Percentiles rank a stretch among this genome's conserved stretches.
phyloP scores from a whole-genome alignment of 1,140 invertebrate species.

The Hermetia illucens region DNA sequence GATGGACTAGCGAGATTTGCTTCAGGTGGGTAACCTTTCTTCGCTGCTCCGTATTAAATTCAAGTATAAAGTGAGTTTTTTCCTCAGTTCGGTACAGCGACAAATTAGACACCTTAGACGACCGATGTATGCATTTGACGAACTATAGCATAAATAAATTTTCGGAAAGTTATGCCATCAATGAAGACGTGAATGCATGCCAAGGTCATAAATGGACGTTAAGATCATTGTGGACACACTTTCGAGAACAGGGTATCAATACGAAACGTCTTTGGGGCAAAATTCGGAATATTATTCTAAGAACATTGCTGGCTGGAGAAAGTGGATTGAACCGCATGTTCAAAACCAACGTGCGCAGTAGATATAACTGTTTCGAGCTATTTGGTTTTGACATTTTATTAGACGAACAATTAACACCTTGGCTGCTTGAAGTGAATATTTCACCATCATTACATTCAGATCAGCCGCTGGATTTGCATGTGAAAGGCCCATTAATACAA shows the following conservation, averaged over 20 bases:
- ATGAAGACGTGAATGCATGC: constrained; percentile 70
- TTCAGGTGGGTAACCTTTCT: constrained; percentile 45
- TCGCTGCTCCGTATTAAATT: not conserved
- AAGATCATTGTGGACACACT: constrained; percentile 58
- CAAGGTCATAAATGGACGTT: constrained; percentile 84
- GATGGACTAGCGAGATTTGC: constrained; percentile 90
- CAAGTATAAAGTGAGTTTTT: constrained; percentile 9
- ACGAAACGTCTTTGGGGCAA: constrained; percentile 64
- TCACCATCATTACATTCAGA: constrained; percentile 88
- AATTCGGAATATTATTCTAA: constrained; percentile 62
- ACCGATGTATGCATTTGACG: constrained; percentile 94
- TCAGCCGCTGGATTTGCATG: constrained; percentile 78
- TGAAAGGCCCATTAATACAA: constrained; percentile 81
- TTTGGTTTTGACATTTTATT: constrained; percentile 73
- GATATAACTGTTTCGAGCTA: constrained; percentile 65
- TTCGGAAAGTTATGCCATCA: constrained; percentile 70
- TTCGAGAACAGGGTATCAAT: constrained; percentile 55
- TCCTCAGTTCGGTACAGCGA: constrained; percentile 66
- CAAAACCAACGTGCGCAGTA: constrained; percentile 50
- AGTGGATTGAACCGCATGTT: constrained; percentile 53
- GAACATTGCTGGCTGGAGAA: constrained; percentile 71
- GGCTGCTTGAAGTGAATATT: constrained; percentile 94
- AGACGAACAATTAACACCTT: constrained; percentile 77
- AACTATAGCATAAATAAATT: constrained; percentile 97
- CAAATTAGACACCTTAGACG: constrained; percentile 60